A percentile compares a stretch with the other conserved stretches of the same genome.
These are phyloP conservation scores for Agapornis canus DNA, from an alignment of 2,797 vertebrate genomes.

Conservation along the genomic window DNA sequence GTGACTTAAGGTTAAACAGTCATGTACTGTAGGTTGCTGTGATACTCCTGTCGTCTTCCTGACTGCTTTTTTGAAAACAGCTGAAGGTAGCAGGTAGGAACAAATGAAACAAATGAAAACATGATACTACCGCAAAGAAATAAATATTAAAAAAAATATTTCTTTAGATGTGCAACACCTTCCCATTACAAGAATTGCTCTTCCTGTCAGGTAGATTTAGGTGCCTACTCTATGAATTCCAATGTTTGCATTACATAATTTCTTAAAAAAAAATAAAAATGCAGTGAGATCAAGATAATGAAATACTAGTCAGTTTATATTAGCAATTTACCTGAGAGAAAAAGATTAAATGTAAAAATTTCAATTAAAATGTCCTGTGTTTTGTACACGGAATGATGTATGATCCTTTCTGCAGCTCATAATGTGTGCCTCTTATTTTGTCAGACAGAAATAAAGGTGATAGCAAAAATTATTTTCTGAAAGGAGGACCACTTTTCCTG, in stretches of 20 bases:
- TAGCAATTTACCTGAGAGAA: neutral
- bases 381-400: neutral
- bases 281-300: rapidly evolving
- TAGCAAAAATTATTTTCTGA: neutral
- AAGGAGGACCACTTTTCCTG: neutral
- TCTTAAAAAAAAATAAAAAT: neutral
- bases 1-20: constrained; percentile 71
- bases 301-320: neutral
- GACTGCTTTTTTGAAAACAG: neutral
- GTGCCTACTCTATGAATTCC: neutral
- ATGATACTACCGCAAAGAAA: neutral
- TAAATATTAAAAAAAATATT: neutral
- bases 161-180: neutral
- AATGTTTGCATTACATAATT: neutral
- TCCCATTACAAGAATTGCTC: neutral
- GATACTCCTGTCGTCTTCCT: constrained; percentile 8
- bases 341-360: neutral
- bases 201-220: neutral
- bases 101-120: neutral
- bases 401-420: neutral
- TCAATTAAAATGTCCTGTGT: neutral
- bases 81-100: neutral
- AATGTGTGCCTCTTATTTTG: neutral
- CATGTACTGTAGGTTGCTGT: neutral
- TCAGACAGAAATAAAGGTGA: neutral